Evolutionary conservation across 2,888 invertebrate genomes (phyloP).

Genomic region (Drosophila demipolita): DNA sequence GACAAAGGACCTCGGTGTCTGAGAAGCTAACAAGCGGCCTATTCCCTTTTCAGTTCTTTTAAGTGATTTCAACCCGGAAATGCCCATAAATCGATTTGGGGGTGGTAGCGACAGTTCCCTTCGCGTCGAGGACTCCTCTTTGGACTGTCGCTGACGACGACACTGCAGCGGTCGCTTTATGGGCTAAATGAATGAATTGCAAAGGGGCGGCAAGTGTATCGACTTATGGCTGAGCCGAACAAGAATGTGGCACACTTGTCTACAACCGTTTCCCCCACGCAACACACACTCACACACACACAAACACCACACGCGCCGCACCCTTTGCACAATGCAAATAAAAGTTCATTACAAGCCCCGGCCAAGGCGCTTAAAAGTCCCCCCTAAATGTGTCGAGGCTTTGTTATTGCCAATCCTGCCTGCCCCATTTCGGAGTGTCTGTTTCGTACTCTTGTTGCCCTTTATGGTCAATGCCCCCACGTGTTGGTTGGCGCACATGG

Average conservation of each 20-base stretch:
- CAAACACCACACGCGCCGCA: not conserved
- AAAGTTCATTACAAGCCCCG: constrained; percentile 74
- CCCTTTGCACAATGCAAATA: constrained; percentile 68
- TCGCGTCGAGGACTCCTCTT: constrained; percentile 43
- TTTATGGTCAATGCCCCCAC: constrained; percentile 73
- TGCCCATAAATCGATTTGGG: constrained; percentile 74
- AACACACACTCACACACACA: too few species aligned
- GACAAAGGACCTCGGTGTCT: constrained; percentile 53
- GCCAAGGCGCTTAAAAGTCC: constrained; percentile 68
- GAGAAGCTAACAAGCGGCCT: constrained; percentile 63
- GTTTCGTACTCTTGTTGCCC: constrained; percentile 29
- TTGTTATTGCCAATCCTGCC: constrained; percentile 49
- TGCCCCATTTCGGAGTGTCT: constrained; percentile 29
- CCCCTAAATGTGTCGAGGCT: constrained; percentile 38
- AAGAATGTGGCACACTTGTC: constrained; percentile 68
- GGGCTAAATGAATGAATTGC: constrained; percentile 77
- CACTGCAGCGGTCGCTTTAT: constrained; percentile 62
- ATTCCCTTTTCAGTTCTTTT: constrained; percentile 54
- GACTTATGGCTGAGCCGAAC: constrained; percentile 65
- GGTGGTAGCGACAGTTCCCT: constrained; percentile 31
- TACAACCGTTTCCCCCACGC: not conserved
- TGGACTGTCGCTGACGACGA: constrained; percentile 27
- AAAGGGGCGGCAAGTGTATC: constrained; percentile 79
- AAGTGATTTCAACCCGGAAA: constrained; percentile 81
- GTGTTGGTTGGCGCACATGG: constrained; percentile 51